These are phyloP conservation scores for Pristionchus maxplancki DNA, from an alignment of 2,888 invertebrate genomes.

Conservation along the genomic window DNA sequence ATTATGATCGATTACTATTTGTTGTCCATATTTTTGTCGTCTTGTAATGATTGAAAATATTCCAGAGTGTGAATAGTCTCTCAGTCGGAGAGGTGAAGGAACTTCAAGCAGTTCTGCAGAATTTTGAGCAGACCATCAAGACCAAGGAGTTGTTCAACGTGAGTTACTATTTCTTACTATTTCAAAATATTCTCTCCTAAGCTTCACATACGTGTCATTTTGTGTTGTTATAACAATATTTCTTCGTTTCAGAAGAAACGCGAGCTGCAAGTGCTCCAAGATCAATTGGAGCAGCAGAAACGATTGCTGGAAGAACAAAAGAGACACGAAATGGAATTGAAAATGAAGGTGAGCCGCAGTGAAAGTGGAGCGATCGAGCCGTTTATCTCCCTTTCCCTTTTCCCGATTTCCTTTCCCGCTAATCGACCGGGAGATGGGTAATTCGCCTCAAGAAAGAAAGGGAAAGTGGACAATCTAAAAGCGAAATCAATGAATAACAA, in stretches of 20 bases:
- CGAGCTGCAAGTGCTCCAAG: slow-evolving; percentile 60
- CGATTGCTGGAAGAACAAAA: slow-evolving; percentile 62
- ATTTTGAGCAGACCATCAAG: slow-evolving; percentile 65
- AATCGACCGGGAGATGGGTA: neutral
- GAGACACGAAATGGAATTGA: slow-evolving; percentile 61
- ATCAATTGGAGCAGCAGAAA: slow-evolving; percentile 63
- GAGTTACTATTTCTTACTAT: neutral
- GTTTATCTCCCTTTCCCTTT: neutral
- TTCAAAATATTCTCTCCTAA: neutral
- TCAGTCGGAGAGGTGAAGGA: slow-evolving; percentile 58
- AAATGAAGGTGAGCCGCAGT: slow-evolving; percentile 57
- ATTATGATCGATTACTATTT: no score
- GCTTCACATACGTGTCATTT: no score
- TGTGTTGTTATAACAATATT: neutral
- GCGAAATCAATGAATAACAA: neutral
- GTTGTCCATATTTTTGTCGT: no score
- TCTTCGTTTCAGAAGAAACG: slow-evolving; percentile 42
- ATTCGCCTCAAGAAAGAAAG: neutral
- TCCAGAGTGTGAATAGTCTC: slow-evolving; percentile 54
- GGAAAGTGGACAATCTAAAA: neutral
- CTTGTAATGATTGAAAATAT: neutral
- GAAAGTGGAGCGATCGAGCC: slow-evolving; percentile 26
- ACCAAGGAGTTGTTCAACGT: slow-evolving; percentile 64
- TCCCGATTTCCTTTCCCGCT: slow-evolving; percentile 4
- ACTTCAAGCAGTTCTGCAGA: slow-evolving; percentile 63